Percentiles rank a stretch among this genome's conserved stretches.
Evolutionary conservation across 2,797 vertebrate species (phyloP).

Genomic region (Fistularia commersonii): DNA sequence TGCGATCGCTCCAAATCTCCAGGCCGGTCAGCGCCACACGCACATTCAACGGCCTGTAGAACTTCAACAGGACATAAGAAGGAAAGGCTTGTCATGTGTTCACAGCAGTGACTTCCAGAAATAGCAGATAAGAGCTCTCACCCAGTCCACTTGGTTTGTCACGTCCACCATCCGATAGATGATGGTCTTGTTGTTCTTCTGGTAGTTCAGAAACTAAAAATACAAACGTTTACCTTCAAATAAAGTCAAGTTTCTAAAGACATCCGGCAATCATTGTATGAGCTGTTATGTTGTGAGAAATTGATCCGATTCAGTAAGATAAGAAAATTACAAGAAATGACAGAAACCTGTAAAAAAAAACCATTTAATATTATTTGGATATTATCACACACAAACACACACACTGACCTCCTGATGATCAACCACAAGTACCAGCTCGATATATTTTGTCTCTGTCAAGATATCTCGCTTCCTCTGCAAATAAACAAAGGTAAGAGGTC

Average conservation of each 20-base stretch:
- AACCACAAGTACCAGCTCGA: conserved; percentile 90
- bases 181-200: conserved; percentile 76
- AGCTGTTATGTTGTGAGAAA: no score
- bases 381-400: neutral
- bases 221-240: neutral
- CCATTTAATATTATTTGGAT: neutral
- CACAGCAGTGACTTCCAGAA: neutral
- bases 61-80: conserved; percentile 62
- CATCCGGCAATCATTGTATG: no score
- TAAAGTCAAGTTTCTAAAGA: no score
- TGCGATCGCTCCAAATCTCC: conserved; percentile 85
- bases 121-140: conserved; percentile 49
- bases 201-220: conserved; percentile 71
- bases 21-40: conserved; percentile 84
- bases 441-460: conserved; percentile 78
- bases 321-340: no score
- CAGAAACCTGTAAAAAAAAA: no score
- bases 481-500: conserved; percentile 2
- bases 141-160: conserved; percentile 86
- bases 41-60: conserved; percentile 84
- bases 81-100: neutral
- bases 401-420: conserved; percentile 83
- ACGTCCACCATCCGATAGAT: conserved; percentile 84
- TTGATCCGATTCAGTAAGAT: no score
- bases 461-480: conserved; percentile 75